Base-by-base conservation (phyloP, 2,888 invertebrate genomes). In the Lamellibrachia columna region DNA sequence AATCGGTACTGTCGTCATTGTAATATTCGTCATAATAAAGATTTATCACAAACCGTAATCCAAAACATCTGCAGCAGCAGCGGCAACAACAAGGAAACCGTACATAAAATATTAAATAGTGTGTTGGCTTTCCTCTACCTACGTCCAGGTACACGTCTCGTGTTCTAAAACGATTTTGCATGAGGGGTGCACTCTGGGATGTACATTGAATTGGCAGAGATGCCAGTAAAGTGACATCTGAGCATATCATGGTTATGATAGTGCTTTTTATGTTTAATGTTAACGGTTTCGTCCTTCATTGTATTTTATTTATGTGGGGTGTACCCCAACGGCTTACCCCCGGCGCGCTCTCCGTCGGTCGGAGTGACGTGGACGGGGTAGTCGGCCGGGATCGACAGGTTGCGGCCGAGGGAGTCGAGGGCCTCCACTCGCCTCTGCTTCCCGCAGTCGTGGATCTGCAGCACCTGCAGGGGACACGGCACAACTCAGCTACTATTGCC, bases 381-480 rank as follows among this genome's bases (percentile, higher is more conserved):
- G 90, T 94, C 93, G 28, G 58, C 53, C 7, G 94, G 94, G n/a
- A 94, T 90, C 90, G 93, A 93, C 91, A 94, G 90, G 6, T 90
- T 28, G 22, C 93, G 91, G n/a, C 92, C 93, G 55, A 53, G 58
- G 90, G 75, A 55, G 92, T 93, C 92, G 3, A 52, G 40, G 8
- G 93, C 94, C 22, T 92, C 22, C 40, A 93, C 92, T 11, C 94
- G 92, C 90, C 55, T 55, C 93, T 94, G 94, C 90, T 60, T 91
- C 9, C 92, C 93, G 53, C 90, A 92, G 60, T 91, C 92, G 92
- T 93, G 93, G 11, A 94, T 91, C 55, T 93, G 92, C 91, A 94
- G 91, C 90, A 94, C 94, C 94, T 94, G 91, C 52, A 90, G 90
- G 6, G 15, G 22, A 75, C 15, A 75, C 75, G 22, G 11, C 6